phyloP scores from a whole-genome alignment of 2,888 invertebrate genomes.

The Aproaerema taeniolella region DNA sequence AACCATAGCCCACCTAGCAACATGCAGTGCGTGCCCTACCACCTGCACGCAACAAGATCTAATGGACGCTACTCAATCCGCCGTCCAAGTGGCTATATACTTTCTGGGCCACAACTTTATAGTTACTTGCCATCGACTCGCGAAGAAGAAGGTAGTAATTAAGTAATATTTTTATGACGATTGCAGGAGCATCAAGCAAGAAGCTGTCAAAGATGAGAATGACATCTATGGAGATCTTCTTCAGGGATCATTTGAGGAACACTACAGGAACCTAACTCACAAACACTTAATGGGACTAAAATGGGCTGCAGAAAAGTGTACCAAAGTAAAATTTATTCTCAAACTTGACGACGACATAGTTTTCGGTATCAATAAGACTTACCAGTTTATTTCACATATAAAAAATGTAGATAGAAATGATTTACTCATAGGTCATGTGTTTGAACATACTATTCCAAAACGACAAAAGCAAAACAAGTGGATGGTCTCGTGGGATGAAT shows the following conservation, averaged over 20 bases:
- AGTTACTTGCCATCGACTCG: no score
- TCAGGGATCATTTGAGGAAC: constrained; percentile 86
- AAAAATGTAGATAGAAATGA: constrained; percentile 24
- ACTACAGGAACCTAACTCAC: constrained; percentile 87
- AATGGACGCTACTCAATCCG: no score
- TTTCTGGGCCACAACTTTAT: no score
- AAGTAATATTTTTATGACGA: neutral
- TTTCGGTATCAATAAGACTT: constrained; percentile 80
- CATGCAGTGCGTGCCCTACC: no score
- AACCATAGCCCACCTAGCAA: no score
- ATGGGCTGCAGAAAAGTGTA: constrained; percentile 83
- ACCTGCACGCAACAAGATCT: no score
- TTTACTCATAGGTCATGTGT: constrained; percentile 80
- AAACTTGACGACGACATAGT: constrained; percentile 92
- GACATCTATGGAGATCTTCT: constrained; percentile 81
- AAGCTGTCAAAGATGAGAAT: constrained; percentile 79
- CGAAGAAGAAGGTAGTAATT: neutral
- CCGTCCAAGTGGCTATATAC: no score
- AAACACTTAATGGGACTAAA: constrained; percentile 89
- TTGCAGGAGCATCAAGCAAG: constrained; percentile 68
- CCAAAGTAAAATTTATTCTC: constrained; percentile 79
- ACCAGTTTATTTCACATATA: constrained; percentile 31
- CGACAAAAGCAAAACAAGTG: constrained; percentile 85
- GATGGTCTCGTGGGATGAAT: no score
- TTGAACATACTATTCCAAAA: constrained; percentile 80